phyloP scores from a whole-genome alignment of 2,113 vertebrate species.

The Uria lomvia region DNA sequence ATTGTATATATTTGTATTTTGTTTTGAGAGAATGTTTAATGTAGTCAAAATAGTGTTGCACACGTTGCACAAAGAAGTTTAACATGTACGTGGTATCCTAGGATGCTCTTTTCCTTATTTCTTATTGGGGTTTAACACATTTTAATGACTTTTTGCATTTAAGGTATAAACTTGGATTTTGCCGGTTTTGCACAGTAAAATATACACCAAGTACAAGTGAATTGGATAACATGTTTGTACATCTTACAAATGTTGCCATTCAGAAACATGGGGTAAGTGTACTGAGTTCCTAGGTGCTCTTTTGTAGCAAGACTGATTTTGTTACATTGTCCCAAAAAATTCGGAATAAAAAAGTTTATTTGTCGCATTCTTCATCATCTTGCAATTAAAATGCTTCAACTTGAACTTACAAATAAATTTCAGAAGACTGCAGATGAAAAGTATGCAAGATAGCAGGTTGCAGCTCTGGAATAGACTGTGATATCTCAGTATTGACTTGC shows the following conservation, averaged over 20 bases:
- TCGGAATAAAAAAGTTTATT: neutral
- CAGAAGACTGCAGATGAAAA: neutral
- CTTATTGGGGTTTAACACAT: neutral
- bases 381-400: neutral
- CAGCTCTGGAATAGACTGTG: neutral
- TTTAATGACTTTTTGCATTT: constrained; percentile 3
- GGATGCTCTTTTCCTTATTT: neutral
- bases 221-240: constrained; percentile 98
- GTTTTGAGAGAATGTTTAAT: neutral
- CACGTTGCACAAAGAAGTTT: neutral
- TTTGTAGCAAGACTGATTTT: neutral
- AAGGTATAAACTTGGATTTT: constrained; percentile 97
- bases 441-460: neutral
- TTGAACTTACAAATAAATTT: neutral
- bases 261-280: constrained; percentile 92
- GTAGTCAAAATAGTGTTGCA: neutral
- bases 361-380: neutral
- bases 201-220: constrained; percentile 97
- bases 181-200: constrained; percentile 97
- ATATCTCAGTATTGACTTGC: neutral
- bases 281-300: neutral
- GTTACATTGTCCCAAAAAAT: neutral
- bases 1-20: neutral
- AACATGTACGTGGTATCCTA: neutral
- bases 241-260: constrained; percentile 97